Conservation (phyloP, 2,888 invertebrate genomes). For the Drosophila mimica region DNA sequence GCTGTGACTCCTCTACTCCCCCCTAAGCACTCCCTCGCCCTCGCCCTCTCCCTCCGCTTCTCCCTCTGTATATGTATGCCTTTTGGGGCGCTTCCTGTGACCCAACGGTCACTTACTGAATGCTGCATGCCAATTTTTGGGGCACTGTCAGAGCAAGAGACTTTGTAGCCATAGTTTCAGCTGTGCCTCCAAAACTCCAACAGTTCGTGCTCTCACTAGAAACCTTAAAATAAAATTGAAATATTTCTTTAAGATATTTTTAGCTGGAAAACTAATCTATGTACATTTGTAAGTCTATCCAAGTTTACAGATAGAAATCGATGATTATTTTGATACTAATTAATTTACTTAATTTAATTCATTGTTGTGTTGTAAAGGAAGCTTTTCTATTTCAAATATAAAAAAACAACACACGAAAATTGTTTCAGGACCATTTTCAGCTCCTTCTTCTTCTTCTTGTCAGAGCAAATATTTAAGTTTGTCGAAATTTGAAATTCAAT, state of each 20-base stretch:
- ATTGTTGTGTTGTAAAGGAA: neutral
- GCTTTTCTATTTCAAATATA: neutral
- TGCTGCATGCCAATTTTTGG: constrained; percentile 4
- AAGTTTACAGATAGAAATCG: neutral
- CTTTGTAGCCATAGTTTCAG: constrained; percentile 7
- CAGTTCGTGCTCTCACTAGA: neutral
- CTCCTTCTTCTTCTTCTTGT: neutral
- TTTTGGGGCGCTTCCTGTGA: constrained; percentile 63
- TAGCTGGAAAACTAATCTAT: neutral
- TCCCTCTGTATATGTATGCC: constrained; percentile 3
- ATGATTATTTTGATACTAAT: neutral
- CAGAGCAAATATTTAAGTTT: neutral
- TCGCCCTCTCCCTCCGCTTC: neutral
- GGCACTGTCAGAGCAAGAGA: neutral
- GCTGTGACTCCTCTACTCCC: constrained; percentile 1
- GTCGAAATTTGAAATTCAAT: neutral
- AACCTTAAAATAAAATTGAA: neutral
- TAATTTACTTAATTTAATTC: neutral
- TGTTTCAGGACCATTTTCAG: neutral
- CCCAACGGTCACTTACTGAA: constrained; percentile 44
- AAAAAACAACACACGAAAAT: too few species aligned
- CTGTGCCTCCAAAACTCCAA: constrained; percentile 5
- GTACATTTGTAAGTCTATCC: neutral
- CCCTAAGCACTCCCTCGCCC: neutral
- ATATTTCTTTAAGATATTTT: neutral